Conservation (phyloP, 1,140 invertebrate genomes). For the Globodera ellingtonae region DNA sequence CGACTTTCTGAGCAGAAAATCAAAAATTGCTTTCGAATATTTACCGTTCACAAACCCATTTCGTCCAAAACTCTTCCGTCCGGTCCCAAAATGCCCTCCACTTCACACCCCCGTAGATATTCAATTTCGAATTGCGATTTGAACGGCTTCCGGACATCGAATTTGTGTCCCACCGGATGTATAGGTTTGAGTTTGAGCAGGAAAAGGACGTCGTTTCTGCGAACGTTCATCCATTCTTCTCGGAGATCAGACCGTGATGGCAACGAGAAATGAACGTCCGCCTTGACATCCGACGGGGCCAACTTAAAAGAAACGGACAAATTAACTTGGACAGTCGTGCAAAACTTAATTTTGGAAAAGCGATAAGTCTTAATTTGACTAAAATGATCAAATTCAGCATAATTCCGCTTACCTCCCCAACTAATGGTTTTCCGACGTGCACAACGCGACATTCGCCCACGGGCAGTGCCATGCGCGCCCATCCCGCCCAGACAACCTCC, state of each 20-base stretch:
- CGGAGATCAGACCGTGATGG: constrained; percentile 87
- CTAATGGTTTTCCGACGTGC: constrained; percentile 71
- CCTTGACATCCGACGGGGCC: constrained; percentile 83
- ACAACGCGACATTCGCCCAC: constrained; percentile 89
- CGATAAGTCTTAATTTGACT: too few species aligned
- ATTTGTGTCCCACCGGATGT: constrained; percentile 75
- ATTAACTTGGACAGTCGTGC: too few species aligned
- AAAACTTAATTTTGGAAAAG: neutral
- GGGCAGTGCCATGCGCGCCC: constrained; percentile 96
- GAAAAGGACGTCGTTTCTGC: constrained; percentile 97
- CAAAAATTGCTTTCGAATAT: neutral
- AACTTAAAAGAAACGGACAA: constrained; percentile 57
- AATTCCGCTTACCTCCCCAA: constrained; percentile 75
- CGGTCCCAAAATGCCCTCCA: constrained; percentile 96
- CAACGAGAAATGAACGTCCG: constrained; percentile 88
- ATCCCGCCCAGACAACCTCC: constrained; percentile 86
- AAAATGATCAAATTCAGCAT: too few species aligned
- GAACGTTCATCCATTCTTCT: constrained; percentile 84
- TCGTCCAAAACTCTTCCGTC: constrained; percentile 96
- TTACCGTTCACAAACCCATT: constrained; percentile 65
- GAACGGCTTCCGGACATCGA: constrained; percentile 74
- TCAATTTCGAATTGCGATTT: constrained; percentile 85
- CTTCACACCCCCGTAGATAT: constrained; percentile 92
- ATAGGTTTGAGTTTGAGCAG: constrained; percentile 85
- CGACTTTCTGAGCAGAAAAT: constrained; percentile 66